A percentile compares a stretch with the other conserved stretches of the same genome.
These are phyloP conservation scores for Carcinoscorpius rotundicauda DNA, from an alignment of 1,140 invertebrate species.

Conservation along the genomic window DNA sequence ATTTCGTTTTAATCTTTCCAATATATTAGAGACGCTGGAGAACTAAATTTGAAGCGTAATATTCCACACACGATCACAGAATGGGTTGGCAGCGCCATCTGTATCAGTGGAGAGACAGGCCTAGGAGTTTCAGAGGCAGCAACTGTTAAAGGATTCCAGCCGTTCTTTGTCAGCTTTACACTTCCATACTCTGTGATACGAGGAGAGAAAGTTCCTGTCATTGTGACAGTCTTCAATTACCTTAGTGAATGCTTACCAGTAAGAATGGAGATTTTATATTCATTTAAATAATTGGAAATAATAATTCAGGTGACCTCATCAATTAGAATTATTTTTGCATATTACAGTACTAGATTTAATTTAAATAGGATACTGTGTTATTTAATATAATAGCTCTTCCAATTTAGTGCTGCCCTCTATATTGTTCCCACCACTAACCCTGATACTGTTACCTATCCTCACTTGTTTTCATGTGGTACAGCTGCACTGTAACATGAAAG, in stretches of 20 bases:
- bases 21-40: constrained; percentile 40
- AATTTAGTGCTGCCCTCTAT: too few species aligned
- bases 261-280: constrained; percentile 25
- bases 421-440: too few species aligned
- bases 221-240: constrained; percentile 59
- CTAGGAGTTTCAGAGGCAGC: constrained; percentile 46
- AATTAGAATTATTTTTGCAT: not conserved
- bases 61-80: constrained; percentile 60
- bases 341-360: too few species aligned
- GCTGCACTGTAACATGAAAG: too few species aligned
- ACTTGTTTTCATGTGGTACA: too few species aligned
- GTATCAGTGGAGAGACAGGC: constrained; percentile 47
- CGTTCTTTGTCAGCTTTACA: constrained; percentile 56
- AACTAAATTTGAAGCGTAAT: constrained; percentile 35
- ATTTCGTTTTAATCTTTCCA: constrained; percentile 20
- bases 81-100: constrained; percentile 55
- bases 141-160: constrained; percentile 50
- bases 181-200: constrained; percentile 55
- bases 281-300: too few species aligned
- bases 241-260: constrained; percentile 47
- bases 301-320: not conserved
- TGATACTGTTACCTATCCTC: too few species aligned
- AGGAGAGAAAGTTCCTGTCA: constrained; percentile 51
- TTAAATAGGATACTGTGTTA: too few species aligned
- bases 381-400: too few species aligned